Evolutionary conservation across 2,888 invertebrate genomes (phyloP), one percentile per base, ranked within the genome.

Genomic region (Actias luna): DNA sequence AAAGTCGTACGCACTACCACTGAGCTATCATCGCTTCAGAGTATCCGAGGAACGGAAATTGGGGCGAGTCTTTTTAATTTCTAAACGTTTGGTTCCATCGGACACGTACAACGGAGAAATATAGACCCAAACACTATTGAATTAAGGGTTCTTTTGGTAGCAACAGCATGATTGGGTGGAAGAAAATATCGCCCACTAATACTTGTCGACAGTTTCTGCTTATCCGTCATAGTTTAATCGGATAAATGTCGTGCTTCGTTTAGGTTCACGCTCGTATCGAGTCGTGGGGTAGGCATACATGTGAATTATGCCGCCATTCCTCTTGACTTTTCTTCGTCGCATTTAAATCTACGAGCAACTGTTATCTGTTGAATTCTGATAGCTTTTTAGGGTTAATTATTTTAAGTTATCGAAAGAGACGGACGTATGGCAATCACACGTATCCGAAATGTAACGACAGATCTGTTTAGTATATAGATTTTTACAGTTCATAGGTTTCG

Each of bases 131-230:
- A 29, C 2, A n/a, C 1, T n/a, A 55, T 16, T 3, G 8, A n/a
- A 0, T 29, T 55, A 55, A 55, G 16, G 29, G 16, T 29, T 12
- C 29, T 22, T 55, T 55, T 29, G 0, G n/a, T 8, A 16, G 29
- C 16, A n/a, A 29, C 29, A 12, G n/a, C n/a, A 55, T n/a, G n/a
- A n/a, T 29, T 52, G 1, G 27, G 14, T 29, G 55, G 29, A 55
- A 29, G 55, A 55, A 55, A 55, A 27, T 16, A 29, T 55, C 55
- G 55, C 55, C 55, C 55, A 55, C 55, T 18, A 55, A 55, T 55
- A 55, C 29, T 27, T 29, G 16, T 52, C 52, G 25, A 52, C 52
- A 25, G 52, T 27, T 52, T 52, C 29, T 55, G 25, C 5, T 29
- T 29, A 55, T 55, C 55, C 55, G 29, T 55, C 29, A 55, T 55